Evolutionary conservation across 2,888 invertebrate species (phyloP), one percentile per base, ranked within the genome.

Genomic region (Pseudanteris insignis): DNA sequence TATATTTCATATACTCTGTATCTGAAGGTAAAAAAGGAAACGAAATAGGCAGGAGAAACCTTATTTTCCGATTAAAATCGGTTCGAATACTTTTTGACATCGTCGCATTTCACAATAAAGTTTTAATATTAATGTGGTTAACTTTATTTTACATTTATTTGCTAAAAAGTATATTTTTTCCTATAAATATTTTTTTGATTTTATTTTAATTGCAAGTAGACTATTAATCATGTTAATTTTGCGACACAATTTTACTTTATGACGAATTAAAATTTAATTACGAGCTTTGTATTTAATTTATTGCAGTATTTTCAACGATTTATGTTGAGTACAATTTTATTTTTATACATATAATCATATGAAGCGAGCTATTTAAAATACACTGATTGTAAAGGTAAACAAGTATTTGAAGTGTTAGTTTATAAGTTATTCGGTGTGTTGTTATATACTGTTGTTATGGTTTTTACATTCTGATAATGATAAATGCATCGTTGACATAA

Each of bases 371-470:
- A 26, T 46, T 51, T 36, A 11, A 48, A 43, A 40, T 32, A 38
- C 18, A 41, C 24, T 11, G 13, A 30, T 13, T n/a, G 2, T 30
- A 30, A 25, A 14, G 24, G 12, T 18, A 46, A 46, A 46, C 18
- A 10, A 8, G 25, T 33, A 28, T 29, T 30, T 37, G 26, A 44
- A 54, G 50, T 46, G 62, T 54, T 58, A 48, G 36, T 48, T 33
- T 43, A 32, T 54, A 41, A 60, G 38, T 36, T 53, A 63, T 70
- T 67, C 70, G 70, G 69, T 72, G 70, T 69, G 68, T 75, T 74
- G 71, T 75, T 71, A 72, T 72, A 67, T 68, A 71, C 69, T 71
- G 66, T 67, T 67, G 59, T 74, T 74, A 67, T 69, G 70, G 65
- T 70, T 70, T 70, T 70, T 57, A 58, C 69, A 72, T 72, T 75